phyloP scores from a whole-genome alignment of 1,140 invertebrate genomes.

The Monomorium pharaonis region DNA sequence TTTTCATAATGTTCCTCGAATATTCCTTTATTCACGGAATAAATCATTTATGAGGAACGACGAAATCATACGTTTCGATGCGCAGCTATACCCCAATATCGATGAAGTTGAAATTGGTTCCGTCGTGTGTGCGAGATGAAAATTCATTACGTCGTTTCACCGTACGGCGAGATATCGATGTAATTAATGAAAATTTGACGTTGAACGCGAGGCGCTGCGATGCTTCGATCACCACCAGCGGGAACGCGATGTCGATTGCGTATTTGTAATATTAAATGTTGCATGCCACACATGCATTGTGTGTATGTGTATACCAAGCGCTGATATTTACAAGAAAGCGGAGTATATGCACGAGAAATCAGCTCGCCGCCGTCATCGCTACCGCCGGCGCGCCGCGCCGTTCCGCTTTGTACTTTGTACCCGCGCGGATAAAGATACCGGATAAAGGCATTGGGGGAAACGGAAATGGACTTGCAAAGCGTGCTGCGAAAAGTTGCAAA shows the following conservation, averaged over 20 bases:
- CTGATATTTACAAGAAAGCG: slow-evolving; percentile 7
- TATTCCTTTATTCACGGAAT: slow-evolving; percentile 11
- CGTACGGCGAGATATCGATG: slow-evolving; percentile 36
- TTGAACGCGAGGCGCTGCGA: background rate
- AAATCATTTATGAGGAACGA: slow-evolving; percentile 22
- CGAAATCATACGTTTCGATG: slow-evolving; percentile 19
- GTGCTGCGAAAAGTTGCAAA: slow-evolving; percentile 61
- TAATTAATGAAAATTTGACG: slow-evolving; percentile 53
- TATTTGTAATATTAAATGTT: slow-evolving; percentile 56
- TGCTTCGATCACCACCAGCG: background rate
- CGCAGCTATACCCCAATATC: slow-evolving; percentile 7
- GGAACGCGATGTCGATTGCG: slow-evolving; percentile 13
- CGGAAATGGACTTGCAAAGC: slow-evolving; percentile 61
- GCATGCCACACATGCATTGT: background rate
- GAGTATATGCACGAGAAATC: slow-evolving; percentile 15
- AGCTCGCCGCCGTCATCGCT: background rate
- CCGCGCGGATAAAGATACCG: slow-evolving; percentile 51
- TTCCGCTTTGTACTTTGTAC: slow-evolving; percentile 42
- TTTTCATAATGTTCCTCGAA: background rate
- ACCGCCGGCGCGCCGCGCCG: background rate
- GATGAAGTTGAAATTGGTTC: slow-evolving; percentile 32
- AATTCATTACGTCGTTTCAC: slow-evolving; percentile 21
- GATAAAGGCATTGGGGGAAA: slow-evolving; percentile 56
- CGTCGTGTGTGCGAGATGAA: slow-evolving; percentile 16
- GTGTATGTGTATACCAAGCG: background rate